Evolutionary conservation across 2,797 vertebrate species (phyloP).

Genomic region (Rhinatrema bivittatum): DNA sequence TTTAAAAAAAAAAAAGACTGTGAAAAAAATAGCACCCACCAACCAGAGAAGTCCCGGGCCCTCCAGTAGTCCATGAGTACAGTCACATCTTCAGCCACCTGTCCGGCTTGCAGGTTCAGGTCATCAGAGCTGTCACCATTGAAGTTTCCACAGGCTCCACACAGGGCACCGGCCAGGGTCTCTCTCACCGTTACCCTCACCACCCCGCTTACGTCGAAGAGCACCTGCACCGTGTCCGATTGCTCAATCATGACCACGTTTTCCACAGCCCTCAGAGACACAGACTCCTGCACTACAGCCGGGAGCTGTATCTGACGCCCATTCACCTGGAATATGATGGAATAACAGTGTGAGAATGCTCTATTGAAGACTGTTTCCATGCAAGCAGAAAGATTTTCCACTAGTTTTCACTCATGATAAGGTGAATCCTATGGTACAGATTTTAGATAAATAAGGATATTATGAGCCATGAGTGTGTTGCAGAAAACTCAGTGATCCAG

Average conservation of each 20-base stretch:
- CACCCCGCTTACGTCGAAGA: conserved; percentile 27
- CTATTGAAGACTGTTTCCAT: too few species aligned
- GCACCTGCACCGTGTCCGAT: conserved; percentile 18
- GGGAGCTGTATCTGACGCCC: neutral
- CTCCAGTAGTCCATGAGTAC: conserved; percentile 13
- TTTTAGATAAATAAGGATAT: too few species aligned
- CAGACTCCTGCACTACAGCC: neutral
- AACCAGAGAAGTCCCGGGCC: neutral
- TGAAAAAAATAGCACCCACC: conserved; percentile 7
- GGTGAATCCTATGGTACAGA: too few species aligned
- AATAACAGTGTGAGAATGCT: too few species aligned
- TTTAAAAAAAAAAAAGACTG: too few species aligned
- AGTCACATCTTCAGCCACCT: neutral
- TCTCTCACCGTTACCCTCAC: conserved; percentile 29
- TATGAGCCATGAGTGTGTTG: too few species aligned
- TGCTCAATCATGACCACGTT: conserved; percentile 4
- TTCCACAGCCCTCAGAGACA: conserved; percentile 12
- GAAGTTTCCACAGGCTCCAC: conserved; percentile 48
- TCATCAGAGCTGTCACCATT: conserved; percentile 41
- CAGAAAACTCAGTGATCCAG: too few species aligned
- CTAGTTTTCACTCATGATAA: too few species aligned
- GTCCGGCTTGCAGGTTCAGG: conserved; percentile 30
- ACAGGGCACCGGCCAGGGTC: conserved; percentile 14
- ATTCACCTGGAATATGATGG: neutral
- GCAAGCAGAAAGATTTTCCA: too few species aligned